Percentiles rank a stretch among this genome's conserved stretches.
Evolutionary conservation across 2,113 vertebrate species (phyloP).

Genomic region (Brevimyrus niger): DNA sequence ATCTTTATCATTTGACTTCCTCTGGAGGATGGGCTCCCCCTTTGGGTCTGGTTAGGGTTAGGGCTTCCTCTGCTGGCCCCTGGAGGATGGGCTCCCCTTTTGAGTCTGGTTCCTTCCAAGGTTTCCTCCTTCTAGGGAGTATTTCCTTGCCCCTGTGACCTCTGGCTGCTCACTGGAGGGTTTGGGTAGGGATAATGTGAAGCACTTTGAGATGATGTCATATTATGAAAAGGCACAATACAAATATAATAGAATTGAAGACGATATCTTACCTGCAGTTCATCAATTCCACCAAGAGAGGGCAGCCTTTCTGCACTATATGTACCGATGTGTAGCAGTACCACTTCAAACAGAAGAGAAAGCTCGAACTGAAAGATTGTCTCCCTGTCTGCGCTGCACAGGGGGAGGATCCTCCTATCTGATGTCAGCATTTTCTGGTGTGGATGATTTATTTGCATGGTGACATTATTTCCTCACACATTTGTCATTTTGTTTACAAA

Average conservation of each 20-base stretch:
- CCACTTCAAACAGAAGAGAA: not conserved
- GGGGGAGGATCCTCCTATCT: not conserved
- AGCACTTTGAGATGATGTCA: no score
- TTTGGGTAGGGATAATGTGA: no score
- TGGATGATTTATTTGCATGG: not conserved
- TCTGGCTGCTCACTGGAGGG: no score
- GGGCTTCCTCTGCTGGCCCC: no score
- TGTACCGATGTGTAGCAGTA: not conserved
- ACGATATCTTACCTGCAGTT: not conserved
- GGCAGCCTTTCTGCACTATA: not conserved
- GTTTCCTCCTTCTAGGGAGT: no score
- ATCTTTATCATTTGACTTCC: no score
- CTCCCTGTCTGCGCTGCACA: not conserved
- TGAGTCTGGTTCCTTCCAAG: no score
- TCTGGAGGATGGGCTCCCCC: no score
- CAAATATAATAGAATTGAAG: not conserved
- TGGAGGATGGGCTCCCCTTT: no score
- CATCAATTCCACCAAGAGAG: not conserved
- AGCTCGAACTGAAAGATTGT: not conserved
- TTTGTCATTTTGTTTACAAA: not conserved
- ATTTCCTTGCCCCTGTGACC: no score
- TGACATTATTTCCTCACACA: not conserved
- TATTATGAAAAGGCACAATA: no score
- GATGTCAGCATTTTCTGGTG: not conserved
- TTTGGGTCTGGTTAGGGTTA: no score